These are phyloP conservation scores for Prietella phreatophila DNA, from an alignment of 2,113 vertebrate species.

Conservation along the genomic window DNA sequence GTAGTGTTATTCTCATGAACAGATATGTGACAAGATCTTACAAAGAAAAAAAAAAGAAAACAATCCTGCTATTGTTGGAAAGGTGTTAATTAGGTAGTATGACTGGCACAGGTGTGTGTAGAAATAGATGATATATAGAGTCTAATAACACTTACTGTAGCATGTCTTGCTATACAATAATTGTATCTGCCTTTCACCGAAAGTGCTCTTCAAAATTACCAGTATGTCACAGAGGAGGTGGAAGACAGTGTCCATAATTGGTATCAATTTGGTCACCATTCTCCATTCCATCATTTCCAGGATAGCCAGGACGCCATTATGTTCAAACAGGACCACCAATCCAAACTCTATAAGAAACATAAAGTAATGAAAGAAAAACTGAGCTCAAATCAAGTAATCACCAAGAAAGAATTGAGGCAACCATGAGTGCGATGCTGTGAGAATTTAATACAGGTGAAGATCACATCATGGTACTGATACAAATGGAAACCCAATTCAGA, in stretches of 20 bases:
- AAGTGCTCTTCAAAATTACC: conserved; percentile 54
- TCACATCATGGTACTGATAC: not conserved
- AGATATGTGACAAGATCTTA: conserved; percentile 32
- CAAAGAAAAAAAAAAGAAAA: conserved; percentile 8
- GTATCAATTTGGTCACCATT: conserved; percentile 8
- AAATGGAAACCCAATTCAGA: conserved; percentile 35
- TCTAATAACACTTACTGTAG: not conserved
- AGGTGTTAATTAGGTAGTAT: not conserved
- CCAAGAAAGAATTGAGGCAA: not conserved
- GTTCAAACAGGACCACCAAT: not conserved
- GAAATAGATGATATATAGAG: not conserved
- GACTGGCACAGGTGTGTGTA: not conserved
- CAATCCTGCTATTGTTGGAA: not conserved
- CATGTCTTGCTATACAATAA: not conserved
- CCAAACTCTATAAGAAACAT: not conserved
- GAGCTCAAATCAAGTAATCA: not conserved
- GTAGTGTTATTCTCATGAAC: conserved; percentile 34
- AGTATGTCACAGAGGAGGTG: not conserved
- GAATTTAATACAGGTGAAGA: conserved; percentile 16
- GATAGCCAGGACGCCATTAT: not conserved
- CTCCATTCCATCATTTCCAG: conserved; percentile 44
- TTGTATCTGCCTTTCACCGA: conserved; percentile 29
- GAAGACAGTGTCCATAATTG: conserved; percentile 1
- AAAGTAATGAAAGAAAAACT: not conserved
- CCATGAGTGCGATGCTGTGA: not conserved